phyloP scores from a whole-genome alignment of 2,888 invertebrate genomes.

The Drosophila anomelani region DNA sequence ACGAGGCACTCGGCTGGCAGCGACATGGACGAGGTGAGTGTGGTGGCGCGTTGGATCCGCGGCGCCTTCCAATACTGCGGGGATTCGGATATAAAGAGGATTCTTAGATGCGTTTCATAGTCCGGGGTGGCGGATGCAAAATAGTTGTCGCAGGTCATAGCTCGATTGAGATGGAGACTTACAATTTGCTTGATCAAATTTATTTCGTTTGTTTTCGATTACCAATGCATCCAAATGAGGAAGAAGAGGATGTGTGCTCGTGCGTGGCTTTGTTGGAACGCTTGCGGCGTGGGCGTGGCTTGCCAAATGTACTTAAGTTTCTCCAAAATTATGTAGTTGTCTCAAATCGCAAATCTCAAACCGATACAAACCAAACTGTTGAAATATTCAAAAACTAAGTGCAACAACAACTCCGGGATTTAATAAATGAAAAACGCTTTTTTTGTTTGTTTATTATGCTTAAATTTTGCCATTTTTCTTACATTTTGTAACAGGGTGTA shows the following conservation, averaged over 20 bases:
- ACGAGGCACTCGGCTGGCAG: slow-evolving; percentile 85
- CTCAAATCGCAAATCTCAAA: slow-evolving; percentile 40
- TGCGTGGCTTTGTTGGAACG: slow-evolving; percentile 69
- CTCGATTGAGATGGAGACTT: slow-evolving; percentile 61
- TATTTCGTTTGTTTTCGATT: slow-evolving; percentile 53
- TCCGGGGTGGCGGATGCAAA: neutral
- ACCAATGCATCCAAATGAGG: slow-evolving; percentile 79
- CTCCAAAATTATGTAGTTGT: slow-evolving; percentile 32
- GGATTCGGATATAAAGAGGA: slow-evolving; percentile 24
- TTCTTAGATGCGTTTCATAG: slow-evolving; percentile 19
- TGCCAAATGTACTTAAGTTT: slow-evolving; percentile 44
- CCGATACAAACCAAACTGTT: slow-evolving; percentile 48
- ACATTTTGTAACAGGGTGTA: slow-evolving; percentile 78
- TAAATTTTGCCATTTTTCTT: slow-evolving; percentile 57
- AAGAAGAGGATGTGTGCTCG: slow-evolving; percentile 69
- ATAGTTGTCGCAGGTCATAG: slow-evolving; percentile 29
- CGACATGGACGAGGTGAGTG: slow-evolving; percentile 84
- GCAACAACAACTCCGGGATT: slow-evolving; percentile 54
- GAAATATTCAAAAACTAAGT: slow-evolving; percentile 61
- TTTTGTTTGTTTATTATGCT: slow-evolving; percentile 64
- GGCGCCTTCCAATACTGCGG: slow-evolving; percentile 83
- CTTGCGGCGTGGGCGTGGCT: slow-evolving; percentile 68
- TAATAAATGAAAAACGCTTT: slow-evolving; percentile 71
- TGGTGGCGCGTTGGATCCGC: slow-evolving; percentile 83
- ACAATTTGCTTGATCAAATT: slow-evolving; percentile 65